Conservation (phyloP, 2,888 invertebrate genomes). For the Dendrolimus houi region DNA sequence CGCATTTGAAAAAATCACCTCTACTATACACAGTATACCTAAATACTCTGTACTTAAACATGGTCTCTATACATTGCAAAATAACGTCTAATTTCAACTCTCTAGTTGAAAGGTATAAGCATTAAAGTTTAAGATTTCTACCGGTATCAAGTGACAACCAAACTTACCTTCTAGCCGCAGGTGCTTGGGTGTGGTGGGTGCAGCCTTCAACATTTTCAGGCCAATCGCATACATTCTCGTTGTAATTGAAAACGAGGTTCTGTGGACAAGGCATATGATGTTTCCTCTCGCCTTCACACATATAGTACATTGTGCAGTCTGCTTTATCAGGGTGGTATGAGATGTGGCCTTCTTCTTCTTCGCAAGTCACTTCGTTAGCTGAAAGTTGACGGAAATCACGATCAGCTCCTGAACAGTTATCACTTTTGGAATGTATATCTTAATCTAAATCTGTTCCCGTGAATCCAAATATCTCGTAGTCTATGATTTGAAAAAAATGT, state of each 20-base stretch:
- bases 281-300: conserved; percentile 96
- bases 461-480: too few relatives aligned
- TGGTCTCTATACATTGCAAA: too few relatives aligned
- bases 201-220: conserved; percentile 96
- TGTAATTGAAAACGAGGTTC: conserved; percentile 93
- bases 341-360: conserved; percentile 96
- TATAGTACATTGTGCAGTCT: conserved; percentile 96
- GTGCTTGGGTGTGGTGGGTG: conserved; percentile 68
- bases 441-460: too few relatives aligned
- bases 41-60: too few relatives aligned
- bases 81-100: too few relatives aligned
- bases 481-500: too few relatives aligned
- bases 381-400: conserved; percentile 14
- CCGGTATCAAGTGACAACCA: conserved; percentile 1
- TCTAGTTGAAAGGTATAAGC: too few relatives aligned
- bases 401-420: too few relatives aligned
- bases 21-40: too few relatives aligned
- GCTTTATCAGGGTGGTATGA: conserved; percentile 93
- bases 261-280: conserved; percentile 97
- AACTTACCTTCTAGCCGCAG: conserved; percentile 58
- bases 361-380: conserved; percentile 93
- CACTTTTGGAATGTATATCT: too few relatives aligned
- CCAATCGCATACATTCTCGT: conserved; percentile 97
- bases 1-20: too few relatives aligned
- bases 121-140: too few relatives aligned